Evolutionary conservation across 1,140 invertebrate species (phyloP).

Genomic region (Muscidifurax raptorellus): DNA sequence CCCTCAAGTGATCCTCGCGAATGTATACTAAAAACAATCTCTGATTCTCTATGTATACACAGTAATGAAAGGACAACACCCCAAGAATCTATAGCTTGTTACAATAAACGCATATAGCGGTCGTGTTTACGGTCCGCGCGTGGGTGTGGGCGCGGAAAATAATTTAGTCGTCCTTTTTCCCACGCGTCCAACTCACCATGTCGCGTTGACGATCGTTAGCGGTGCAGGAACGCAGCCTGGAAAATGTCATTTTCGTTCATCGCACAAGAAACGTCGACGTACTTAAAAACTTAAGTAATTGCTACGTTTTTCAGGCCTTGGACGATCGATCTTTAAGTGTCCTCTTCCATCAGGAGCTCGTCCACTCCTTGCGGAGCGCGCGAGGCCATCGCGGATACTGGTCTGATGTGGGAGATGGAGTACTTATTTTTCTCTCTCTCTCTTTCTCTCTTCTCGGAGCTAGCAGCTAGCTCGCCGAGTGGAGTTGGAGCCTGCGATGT

Average conservation of each 20-base stretch:
- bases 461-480: no score
- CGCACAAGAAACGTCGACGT: background rate
- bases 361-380: background rate
- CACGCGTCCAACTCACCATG: background rate
- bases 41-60: no score
- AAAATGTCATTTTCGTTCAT: background rate
- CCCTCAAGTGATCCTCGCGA: background rate
- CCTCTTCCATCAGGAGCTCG: background rate
- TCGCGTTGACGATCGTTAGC: background rate
- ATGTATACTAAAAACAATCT: no score
- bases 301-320: background rate
- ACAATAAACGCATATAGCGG: no score
- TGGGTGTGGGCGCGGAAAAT: background rate
- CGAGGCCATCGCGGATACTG: constrained; percentile 17
- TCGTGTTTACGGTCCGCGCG: background rate
- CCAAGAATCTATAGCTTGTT: no score
- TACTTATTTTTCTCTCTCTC: background rate
- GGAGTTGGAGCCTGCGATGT: background rate
- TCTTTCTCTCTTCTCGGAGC: background rate
- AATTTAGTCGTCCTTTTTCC: background rate
- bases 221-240: background rate
- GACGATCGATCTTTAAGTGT: background rate
- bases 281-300: background rate
- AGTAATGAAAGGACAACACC: no score
- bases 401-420: background rate